Conservation (phyloP, 23 tunicate genomes). For the Trididemnum miniatum region DNA sequence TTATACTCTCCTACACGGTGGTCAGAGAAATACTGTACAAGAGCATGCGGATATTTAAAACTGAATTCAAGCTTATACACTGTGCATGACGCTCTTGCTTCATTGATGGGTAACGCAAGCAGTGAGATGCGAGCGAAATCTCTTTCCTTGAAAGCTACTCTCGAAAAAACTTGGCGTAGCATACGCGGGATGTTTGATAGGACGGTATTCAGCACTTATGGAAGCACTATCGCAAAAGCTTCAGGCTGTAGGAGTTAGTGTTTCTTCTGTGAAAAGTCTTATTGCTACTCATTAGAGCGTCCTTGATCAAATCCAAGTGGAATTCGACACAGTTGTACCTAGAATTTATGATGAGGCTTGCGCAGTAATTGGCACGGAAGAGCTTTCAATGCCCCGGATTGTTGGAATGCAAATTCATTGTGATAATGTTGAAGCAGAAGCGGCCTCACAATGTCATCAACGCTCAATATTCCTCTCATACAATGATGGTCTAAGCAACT, state of each 20-base stretch:
- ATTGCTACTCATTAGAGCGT: slow-evolving; percentile 10
- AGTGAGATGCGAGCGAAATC: no score
- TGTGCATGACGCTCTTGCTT: slow-evolving; percentile 31
- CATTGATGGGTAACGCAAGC: background rate
- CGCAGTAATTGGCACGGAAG: no score
- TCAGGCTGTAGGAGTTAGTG: slow-evolving; percentile 14
- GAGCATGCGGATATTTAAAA: slow-evolving; percentile 11
- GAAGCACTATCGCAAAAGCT: slow-evolving; percentile 13
- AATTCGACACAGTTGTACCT: background rate
- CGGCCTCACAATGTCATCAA: no score
- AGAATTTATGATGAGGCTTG: no score
- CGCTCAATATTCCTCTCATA: no score
- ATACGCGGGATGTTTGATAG: slow-evolving; percentile 20
- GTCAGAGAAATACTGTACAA: slow-evolving; percentile 24
- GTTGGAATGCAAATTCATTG: background rate
- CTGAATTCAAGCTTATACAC: slow-evolving; percentile 3
- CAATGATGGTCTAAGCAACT: no score
- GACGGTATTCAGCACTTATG: slow-evolving; percentile 5
- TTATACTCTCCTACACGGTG: slow-evolving; percentile 33
- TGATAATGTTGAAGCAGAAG: no score
- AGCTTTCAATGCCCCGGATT: background rate
- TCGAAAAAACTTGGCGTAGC: slow-evolving; percentile 15
- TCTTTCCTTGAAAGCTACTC: no score
- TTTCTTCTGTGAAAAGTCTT: background rate
- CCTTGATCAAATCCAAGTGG: background rate